Evolutionary conservation across 2,888 invertebrate species (phyloP), one percentile per base, ranked within the genome.

Genomic region (Lottia gigantea): DNA sequence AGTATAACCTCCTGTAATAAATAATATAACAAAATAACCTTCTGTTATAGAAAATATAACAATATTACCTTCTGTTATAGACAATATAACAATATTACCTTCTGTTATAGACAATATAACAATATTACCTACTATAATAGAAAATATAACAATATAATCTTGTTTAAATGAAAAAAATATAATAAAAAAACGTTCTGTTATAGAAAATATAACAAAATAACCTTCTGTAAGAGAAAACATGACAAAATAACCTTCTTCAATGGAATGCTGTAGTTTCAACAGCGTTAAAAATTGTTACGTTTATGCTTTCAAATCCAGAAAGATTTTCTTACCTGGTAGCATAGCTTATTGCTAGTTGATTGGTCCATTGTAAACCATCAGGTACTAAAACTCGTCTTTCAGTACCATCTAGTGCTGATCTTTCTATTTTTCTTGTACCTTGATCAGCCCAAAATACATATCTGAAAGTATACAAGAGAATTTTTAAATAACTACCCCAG

Each of bases 391-490:
- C 74, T 49, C 74, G 67, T 12, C 82, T 72, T 40, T 83, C 79
- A 40, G 79, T 78, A 4, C 87, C 87, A 72, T 87, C 85, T 63
- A 86, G 75, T 64, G 78, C 74, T 0, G 83, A 76, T 7, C 84
- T 71, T 67, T 84, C 84, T 19, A 87, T 83, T 64, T 74, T 76
- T 66, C 79, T 78, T 0, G 75, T 76, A 26, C 83, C 79, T 65
- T 85, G 86, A 76, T 86, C 85, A 23, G 81, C 82, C 86, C 86
- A 86, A 74, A 82, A 86, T 61, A 86, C 71, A 69, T 77, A 83
- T 26, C 85, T 86, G 78, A 2, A 74, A 79, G 6, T 40, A 40
- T 11, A 40, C 40, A 40, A 31, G 1, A 40, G 11, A 8, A 4
- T 11, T 31, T 31, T 31, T 31, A 3, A 3, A 31, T 31, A 31